phyloP scores from a whole-genome alignment of 2,113 vertebrate genomes.

The Paradoxurus hermaphroditus region DNA sequence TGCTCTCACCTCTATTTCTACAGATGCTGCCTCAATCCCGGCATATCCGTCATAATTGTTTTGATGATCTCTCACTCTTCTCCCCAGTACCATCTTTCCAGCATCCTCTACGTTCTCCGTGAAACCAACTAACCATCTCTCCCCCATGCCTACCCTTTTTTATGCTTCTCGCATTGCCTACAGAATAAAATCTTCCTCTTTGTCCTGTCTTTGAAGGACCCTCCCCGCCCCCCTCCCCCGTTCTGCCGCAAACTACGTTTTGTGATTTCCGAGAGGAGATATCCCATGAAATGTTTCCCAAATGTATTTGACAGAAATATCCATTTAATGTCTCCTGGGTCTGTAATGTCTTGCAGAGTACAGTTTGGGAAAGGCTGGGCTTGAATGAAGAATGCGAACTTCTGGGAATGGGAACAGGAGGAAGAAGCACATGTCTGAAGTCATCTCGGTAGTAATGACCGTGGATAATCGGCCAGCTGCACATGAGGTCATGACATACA shows the following conservation, averaged over 20 bases:
- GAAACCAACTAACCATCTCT: not conserved
- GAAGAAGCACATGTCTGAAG: not conserved
- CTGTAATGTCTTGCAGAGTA: slow-evolving; percentile 53
- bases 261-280: slow-evolving; percentile 44
- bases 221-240: too few relatives aligned
- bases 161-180: not conserved
- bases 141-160: not conserved
- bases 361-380: slow-evolving; percentile 26
- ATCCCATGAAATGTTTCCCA: slow-evolving; percentile 52
- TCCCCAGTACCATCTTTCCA: not conserved
- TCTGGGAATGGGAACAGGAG: slow-evolving; percentile 20
- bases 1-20: not conserved
- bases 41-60: not conserved
- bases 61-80: not conserved
- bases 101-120: not conserved
- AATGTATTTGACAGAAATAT: slow-evolving; percentile 57
- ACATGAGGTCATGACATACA: slow-evolving; percentile 62
- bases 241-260: not conserved
- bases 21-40: not conserved
- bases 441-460: slow-evolving; percentile 40
- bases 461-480: slow-evolving; percentile 58
- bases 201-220: not conserved
- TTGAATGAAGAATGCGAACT: slow-evolving; percentile 54
- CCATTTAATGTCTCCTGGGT: slow-evolving; percentile 46
- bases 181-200: not conserved